A percentile compares a stretch with the other conserved stretches of the same genome.
These are phyloP conservation scores for Phyllopteryx taeniolatus DNA, from an alignment of 2,113 vertebrate species.

Conservation along the genomic window DNA sequence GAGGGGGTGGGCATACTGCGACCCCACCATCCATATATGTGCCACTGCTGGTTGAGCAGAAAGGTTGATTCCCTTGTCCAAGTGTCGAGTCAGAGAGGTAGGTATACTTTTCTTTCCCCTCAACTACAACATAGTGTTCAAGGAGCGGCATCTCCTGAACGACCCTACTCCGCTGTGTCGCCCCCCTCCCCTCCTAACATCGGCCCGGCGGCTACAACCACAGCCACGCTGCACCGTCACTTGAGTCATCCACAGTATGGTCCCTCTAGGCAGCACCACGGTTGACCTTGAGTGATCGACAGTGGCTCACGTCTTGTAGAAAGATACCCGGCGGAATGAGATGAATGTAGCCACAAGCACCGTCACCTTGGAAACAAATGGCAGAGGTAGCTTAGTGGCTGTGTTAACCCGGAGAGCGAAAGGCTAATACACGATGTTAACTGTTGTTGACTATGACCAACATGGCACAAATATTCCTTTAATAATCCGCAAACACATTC, in stretches of 20 bases:
- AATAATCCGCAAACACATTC: not conserved
- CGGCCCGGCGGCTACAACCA: constrained; percentile 22
- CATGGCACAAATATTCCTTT: not conserved
- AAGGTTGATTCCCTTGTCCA: constrained; percentile 24
- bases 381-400: constrained; percentile 44
- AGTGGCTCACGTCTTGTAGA: not conserved
- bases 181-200: constrained; percentile 37
- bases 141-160: constrained; percentile 56
- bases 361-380: constrained; percentile 65
- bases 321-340: constrained; percentile 3
- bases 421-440: constrained; percentile 3
- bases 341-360: constrained; percentile 27
- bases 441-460: not conserved
- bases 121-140: constrained; percentile 46
- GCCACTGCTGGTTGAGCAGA: constrained; percentile 35
- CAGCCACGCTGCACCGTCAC: constrained; percentile 15
- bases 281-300: not conserved
- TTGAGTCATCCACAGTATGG: constrained; percentile 20
- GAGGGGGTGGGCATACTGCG: constrained; percentile 64
- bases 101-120: constrained; percentile 32
- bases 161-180: constrained; percentile 24
- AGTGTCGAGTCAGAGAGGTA: constrained; percentile 22
- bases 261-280: not conserved
- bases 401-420: constrained; percentile 37
- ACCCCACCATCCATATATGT: constrained; percentile 68